These are phyloP conservation scores for Halichoeres trimaculatus DNA, from an alignment of 2,113 vertebrate species.

Conservation along the genomic window DNA sequence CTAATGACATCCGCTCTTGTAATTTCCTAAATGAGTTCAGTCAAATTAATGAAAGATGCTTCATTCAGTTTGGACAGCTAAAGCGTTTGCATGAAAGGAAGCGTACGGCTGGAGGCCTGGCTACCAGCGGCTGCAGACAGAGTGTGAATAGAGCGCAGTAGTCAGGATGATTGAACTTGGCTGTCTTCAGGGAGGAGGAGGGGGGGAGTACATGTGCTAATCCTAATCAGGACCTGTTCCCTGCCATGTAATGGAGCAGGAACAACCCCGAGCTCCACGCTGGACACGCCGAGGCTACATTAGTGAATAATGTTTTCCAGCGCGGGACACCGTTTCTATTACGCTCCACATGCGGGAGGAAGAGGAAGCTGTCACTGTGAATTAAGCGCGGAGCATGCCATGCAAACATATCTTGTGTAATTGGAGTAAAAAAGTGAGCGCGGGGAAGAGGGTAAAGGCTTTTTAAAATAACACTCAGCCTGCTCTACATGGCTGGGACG, in stretches of 20 bases:
- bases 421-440: conserved; percentile 80
- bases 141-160: conserved; percentile 61
- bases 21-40: neutral
- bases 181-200: conserved; percentile 79
- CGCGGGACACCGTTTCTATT: conserved; percentile 83
- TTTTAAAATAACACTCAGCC: conserved; percentile 81
- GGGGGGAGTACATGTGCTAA: conserved; percentile 78
- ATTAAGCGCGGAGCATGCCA: conserved; percentile 83
- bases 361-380: conserved; percentile 87
- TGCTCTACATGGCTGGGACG: conserved; percentile 70
- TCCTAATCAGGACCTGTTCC: conserved; percentile 83
- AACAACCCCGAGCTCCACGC: conserved; percentile 75
- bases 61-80: conserved; percentile 14
- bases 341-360: conserved; percentile 85
- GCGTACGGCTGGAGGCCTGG: conserved; percentile 31
- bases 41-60: conserved; percentile 10
- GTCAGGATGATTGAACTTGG: conserved; percentile 72
- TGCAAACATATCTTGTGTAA: conserved; percentile 85
- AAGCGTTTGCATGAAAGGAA: conserved; percentile 37
- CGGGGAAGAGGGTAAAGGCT: conserved; percentile 70
- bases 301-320: conserved; percentile 86
- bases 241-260: conserved; percentile 81
- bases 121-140: conserved; percentile 37
- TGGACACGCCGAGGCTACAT: conserved; percentile 83
- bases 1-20: neutral